phyloP scores from a whole-genome alignment of 2,113 vertebrate genomes.

The Rattus rattus region DNA sequence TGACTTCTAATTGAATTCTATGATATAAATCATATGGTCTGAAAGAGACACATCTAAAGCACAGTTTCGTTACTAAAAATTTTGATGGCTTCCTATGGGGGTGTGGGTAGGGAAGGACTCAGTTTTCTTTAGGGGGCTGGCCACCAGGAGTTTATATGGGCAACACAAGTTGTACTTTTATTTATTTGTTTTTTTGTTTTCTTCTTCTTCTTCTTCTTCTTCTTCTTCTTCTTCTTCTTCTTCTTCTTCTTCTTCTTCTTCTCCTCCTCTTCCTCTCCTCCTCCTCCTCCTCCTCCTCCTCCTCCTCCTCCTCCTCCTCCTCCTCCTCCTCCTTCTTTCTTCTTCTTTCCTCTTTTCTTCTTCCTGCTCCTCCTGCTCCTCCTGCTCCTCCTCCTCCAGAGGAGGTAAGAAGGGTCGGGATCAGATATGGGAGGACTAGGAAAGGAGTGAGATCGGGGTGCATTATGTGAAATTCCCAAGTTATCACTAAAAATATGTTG shows the following conservation, averaged over 20 bases:
- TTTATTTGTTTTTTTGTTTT: too few species aligned
- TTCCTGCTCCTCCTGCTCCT: too few species aligned
- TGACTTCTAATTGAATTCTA: constrained; percentile 49
- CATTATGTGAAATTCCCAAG: background rate
- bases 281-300: too few species aligned
- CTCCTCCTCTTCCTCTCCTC: too few species aligned
- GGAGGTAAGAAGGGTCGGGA: background rate
- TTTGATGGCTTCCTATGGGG: background rate
- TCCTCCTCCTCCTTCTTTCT: too few species aligned
- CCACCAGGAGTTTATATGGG: background rate
- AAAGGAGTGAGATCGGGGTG: background rate
- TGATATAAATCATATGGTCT: background rate
- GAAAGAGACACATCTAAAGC: constrained; percentile 33
- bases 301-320: too few species aligned
- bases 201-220: background rate
- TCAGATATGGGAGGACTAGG: background rate
- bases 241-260: too few species aligned
- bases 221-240: too few species aligned
- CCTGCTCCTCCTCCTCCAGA: too few species aligned
- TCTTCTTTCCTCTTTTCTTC: too few species aligned
- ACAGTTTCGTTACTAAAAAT: constrained; percentile 23
- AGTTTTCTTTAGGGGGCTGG: background rate
- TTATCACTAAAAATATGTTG: background rate
- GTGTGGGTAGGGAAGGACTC: background rate
- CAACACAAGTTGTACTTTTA: background rate